A percentile compares a stretch with the other conserved stretches of the same genome.
Evolutionary conservation across 2,888 invertebrate species (phyloP).

Genomic region (Marronus borbonicus): DNA sequence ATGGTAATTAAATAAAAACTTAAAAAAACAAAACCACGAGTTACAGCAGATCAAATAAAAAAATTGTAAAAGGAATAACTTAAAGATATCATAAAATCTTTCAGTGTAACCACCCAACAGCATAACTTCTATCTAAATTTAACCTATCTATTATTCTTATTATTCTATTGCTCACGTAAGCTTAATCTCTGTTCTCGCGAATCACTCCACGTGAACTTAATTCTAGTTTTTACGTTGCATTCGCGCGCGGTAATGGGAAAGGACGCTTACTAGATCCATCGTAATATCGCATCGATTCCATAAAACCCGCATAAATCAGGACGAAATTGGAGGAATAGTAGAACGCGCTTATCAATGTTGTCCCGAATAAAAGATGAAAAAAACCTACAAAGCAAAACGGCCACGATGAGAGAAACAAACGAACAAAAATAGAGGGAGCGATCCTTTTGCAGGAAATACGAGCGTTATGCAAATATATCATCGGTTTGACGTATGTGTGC

Average conservation of each 20-base stretch:
- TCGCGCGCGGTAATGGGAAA: background rate
- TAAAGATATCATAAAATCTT: too few species aligned
- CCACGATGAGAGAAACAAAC: background rate
- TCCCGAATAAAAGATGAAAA: background rate
- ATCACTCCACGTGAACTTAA: too few species aligned
- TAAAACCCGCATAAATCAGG: background rate
- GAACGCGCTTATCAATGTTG: background rate
- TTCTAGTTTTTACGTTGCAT: too few species aligned
- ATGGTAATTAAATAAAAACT: too few species aligned
- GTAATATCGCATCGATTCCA: background rate
- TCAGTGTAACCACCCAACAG: too few species aligned
- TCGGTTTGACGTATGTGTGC: background rate
- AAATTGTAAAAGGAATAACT: too few species aligned
- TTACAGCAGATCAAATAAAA: too few species aligned
- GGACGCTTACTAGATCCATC: background rate
- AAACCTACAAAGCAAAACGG: background rate
- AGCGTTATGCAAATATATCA: conserved; percentile 32
- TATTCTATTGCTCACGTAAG: too few species aligned
- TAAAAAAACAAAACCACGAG: too few species aligned
- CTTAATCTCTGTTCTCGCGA: too few species aligned
- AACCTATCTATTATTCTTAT: too few species aligned
- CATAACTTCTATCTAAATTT: too few species aligned
- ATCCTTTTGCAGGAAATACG: background rate
- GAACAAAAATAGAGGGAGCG: conserved; percentile 1
- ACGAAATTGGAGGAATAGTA: background rate